phyloP scores from a whole-genome alignment of 2,113 vertebrate genomes.

The Muntiacus reevesi region DNA sequence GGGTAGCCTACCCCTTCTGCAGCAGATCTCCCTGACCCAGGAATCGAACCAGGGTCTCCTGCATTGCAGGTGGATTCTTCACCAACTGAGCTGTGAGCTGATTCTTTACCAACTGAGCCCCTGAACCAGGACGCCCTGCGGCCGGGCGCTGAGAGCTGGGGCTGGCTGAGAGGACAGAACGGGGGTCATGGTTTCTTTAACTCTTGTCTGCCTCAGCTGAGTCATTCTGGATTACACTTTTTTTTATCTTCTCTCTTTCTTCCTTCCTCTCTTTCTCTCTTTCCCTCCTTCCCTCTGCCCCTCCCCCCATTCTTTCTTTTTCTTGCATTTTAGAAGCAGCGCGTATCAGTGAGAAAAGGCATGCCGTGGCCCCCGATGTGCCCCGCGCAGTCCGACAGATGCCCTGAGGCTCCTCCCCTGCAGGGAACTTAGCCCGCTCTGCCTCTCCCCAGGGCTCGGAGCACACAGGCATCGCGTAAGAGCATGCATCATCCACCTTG shows the following conservation, averaged over 20 bases:
- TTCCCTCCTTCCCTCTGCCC: not conserved
- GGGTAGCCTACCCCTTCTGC: not conserved
- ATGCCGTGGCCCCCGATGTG: not conserved
- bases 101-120: not conserved
- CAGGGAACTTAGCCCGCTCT: no score
- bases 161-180: not conserved
- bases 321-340: not conserved
- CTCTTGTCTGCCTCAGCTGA: not conserved
- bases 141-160: not conserved
- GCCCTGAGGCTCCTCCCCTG: not conserved
- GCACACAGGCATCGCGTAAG: rapidly evolving
- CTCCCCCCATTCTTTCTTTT: not conserved
- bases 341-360: not conserved
- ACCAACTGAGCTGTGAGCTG: not conserved
- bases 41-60: not conserved
- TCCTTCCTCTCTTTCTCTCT: not conserved
- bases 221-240: no score
- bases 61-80: rapidly evolving
- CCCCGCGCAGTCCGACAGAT: rapidly evolving
- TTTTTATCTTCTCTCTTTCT: not conserved
- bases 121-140: rapidly evolving
- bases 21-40: no score
- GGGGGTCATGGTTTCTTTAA: not conserved
- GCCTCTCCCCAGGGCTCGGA: rapidly evolving
- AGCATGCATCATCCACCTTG: rapidly evolving